A percentile compares a stretch with the other conserved stretches of the same genome.
Evolutionary conservation across 1,140 invertebrate species (phyloP).

Genomic region (Amyelois transitella): DNA sequence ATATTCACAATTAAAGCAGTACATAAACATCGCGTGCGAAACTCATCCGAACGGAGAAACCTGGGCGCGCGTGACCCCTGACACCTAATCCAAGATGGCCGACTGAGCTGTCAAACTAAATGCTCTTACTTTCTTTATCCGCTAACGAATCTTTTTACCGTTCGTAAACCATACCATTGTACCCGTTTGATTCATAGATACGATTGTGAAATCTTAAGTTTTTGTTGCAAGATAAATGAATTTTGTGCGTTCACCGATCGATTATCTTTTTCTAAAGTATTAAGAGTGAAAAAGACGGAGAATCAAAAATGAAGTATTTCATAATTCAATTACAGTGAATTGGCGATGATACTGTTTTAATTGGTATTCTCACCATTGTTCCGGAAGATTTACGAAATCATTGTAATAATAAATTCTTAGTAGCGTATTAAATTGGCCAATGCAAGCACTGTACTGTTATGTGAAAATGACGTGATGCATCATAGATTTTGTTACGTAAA

Average conservation of each 20-base stretch:
- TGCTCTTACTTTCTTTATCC: conserved; percentile 45
- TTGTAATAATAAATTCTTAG: conserved; percentile 36
- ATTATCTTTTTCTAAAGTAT: not conserved
- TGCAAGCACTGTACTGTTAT: not conserved
- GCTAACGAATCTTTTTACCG: conserved; percentile 21
- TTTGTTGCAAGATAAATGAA: not conserved
- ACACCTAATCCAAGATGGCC: conserved; percentile 56
- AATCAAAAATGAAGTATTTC: not conserved
- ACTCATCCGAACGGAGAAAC: conserved; percentile 51
- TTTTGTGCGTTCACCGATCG: not conserved
- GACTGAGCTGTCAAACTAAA: conserved; percentile 44
- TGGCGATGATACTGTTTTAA: conserved; percentile 1
- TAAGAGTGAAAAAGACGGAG: not conserved
- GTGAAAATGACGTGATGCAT: not conserved
- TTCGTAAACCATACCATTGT: conserved; percentile 3
- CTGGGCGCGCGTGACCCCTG: conserved; percentile 48
- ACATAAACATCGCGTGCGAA: conserved; percentile 45
- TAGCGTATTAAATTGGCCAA: conserved; percentile 25
- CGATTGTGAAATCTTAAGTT: conserved; percentile 3
- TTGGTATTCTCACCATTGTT: conserved; percentile 11
- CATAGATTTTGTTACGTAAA: conserved; percentile 1
- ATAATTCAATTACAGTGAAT: not conserved
- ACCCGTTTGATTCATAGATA: conserved; percentile 1
- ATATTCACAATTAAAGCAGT: conserved; percentile 29
- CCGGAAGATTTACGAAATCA: conserved; percentile 9